These are phyloP conservation scores for Idaea dimidiata DNA, from an alignment of 2,888 invertebrate genomes.

Conservation along the genomic window DNA sequence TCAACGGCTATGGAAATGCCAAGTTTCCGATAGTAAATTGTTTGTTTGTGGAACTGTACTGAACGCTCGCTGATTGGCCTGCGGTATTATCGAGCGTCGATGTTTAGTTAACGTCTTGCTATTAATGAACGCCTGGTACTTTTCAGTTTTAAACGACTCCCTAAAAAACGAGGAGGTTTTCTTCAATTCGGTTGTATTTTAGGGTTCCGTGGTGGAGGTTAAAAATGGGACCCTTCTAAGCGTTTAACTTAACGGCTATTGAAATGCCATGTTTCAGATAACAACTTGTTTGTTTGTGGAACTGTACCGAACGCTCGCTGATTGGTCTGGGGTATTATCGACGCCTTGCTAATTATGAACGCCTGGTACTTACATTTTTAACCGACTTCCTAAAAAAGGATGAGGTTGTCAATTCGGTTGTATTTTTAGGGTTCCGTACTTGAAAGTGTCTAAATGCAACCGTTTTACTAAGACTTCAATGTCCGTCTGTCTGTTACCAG, in stretches of 20 bases:
- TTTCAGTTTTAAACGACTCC: background rate
- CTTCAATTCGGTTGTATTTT: no score
- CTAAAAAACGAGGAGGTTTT: no score
- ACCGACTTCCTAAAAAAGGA: no score
- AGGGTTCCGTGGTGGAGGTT: no score
- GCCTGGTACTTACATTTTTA: constrained; percentile 2
- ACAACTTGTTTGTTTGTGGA: constrained; percentile 3
- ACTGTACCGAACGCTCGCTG: background rate
- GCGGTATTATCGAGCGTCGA: constrained; percentile 10
- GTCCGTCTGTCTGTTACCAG: no score
- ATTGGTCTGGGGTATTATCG: constrained; percentile 1
- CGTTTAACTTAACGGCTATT: background rate
- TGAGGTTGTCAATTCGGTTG: no score
- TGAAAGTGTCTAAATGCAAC: no score
- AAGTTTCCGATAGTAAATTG: constrained; percentile 15
- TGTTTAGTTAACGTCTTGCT: constrained; percentile 18
- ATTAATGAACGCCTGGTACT: constrained; percentile 5
- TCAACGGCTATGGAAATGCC: constrained; percentile 5
- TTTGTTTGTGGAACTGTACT: constrained; percentile 14
- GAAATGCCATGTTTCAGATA: background rate
- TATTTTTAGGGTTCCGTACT: no score
- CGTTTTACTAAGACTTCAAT: no score
- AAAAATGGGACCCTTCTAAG: no score
- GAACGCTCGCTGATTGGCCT: constrained; percentile 14
- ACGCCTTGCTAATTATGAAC: constrained; percentile 2